phyloP scores from a whole-genome alignment of 1,140 invertebrate species.

The Hydropsyche tenuis region DNA sequence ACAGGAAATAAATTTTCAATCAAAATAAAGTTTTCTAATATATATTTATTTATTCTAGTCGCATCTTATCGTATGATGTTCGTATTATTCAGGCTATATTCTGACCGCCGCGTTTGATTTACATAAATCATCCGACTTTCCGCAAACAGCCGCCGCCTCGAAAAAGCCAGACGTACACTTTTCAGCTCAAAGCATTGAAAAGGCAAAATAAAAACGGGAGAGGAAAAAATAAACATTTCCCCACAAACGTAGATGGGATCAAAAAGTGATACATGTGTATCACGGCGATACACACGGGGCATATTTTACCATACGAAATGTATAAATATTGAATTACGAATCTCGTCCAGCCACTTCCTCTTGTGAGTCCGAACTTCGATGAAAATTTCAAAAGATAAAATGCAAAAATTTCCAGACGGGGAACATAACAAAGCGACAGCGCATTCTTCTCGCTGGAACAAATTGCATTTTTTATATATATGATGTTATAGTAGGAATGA shows the following conservation, averaged over 20 bases:
- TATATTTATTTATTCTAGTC: too few relatives aligned
- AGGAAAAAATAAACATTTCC: neutral
- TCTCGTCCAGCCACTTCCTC: neutral
- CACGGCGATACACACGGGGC: constrained; percentile 7
- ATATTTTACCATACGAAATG: constrained; percentile 33
- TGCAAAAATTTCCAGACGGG: neutral
- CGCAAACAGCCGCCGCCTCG: constrained; percentile 1
- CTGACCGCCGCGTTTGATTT: constrained; percentile 29
- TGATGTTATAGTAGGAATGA: too few relatives aligned
- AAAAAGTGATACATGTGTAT: constrained; percentile 33
- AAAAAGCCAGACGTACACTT: constrained; percentile 18
- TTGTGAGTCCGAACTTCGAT: neutral
- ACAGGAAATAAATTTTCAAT: too few relatives aligned
- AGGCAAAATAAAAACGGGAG: neutral
- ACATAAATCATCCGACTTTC: constrained; percentile 32
- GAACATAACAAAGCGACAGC: too few relatives aligned
- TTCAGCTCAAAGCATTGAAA: constrained; percentile 18
- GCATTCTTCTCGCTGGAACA: too few relatives aligned
- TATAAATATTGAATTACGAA: constrained; percentile 33
- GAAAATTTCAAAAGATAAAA: neutral
- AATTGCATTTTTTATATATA: too few relatives aligned
- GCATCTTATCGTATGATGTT: neutral
- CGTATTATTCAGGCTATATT: constrained; percentile 8
- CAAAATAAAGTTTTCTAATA: too few relatives aligned
- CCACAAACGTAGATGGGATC: constrained; percentile 3